Evolutionary conservation across 2,113 vertebrate species (phyloP).

Genomic region (Artemisiospiza belli): DNA sequence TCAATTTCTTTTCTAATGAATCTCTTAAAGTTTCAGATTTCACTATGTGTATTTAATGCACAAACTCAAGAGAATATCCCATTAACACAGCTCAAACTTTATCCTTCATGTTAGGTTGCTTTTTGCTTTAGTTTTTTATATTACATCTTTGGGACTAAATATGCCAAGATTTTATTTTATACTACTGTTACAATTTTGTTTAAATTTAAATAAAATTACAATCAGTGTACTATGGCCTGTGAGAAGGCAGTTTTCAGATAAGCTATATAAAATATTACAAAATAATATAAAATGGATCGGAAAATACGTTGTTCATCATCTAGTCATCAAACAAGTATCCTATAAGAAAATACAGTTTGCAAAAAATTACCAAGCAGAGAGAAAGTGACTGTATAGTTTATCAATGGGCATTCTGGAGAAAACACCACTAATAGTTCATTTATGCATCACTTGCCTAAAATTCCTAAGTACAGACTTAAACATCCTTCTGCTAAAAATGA

Average conservation of each 20-base stretch:
- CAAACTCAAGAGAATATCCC: not conserved
- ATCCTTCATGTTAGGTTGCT: not conserved
- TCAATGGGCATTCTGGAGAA: not conserved
- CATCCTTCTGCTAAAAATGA: not conserved
- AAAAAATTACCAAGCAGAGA: not conserved
- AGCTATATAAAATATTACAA: not conserved
- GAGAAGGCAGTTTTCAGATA: not conserved
- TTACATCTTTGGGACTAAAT: not conserved
- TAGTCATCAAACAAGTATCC: not conserved
- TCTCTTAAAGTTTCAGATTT: not conserved
- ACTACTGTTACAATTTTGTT: not conserved
- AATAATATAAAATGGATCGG: not conserved
- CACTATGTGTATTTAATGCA: not conserved
- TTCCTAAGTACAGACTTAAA: not conserved
- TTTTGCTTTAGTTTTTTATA: not conserved
- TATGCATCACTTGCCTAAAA: not conserved
- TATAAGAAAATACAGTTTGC: not conserved
- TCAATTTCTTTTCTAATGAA: not conserved
- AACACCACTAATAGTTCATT: not conserved
- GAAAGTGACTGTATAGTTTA: not conserved
- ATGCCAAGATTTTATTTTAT: not conserved
- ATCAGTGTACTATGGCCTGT: not conserved
- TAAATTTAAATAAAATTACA: conserved; percentile 16
- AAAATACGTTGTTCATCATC: not conserved
- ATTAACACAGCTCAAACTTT: not conserved